Conservation (phyloP, 2,888 invertebrate species). For the Myopa tessellatipennis region DNA sequence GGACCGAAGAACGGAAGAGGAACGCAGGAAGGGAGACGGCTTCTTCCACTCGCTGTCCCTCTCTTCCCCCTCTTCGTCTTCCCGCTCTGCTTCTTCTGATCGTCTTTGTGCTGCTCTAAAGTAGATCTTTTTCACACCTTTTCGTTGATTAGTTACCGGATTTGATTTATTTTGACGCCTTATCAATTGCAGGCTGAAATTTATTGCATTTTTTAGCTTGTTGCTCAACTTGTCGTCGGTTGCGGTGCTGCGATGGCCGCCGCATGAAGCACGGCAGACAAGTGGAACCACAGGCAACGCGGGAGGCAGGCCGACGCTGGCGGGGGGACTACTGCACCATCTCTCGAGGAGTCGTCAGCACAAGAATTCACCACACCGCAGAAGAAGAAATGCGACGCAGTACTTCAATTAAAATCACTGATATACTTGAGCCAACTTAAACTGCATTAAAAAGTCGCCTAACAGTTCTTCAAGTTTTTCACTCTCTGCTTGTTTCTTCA, state of each 20-base stretch:
- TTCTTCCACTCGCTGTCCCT: constrained; percentile 8
- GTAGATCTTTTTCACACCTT: constrained; percentile 49
- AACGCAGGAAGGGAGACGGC: constrained; percentile 42
- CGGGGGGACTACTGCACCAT: too few relatives aligned
- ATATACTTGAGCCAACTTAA: not conserved
- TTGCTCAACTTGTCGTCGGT: not conserved
- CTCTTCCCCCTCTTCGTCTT: not conserved
- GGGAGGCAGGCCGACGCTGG: not conserved
- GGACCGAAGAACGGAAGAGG: constrained; percentile 27
- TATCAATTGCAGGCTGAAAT: constrained; percentile 67
- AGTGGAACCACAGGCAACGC: not conserved
- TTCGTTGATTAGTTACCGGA: constrained; percentile 53
- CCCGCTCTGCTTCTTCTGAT: too few relatives aligned
- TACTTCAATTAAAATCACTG: not conserved
- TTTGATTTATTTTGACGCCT: constrained; percentile 69
- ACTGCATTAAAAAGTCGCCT: not conserved
- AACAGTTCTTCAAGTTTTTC: not conserved
- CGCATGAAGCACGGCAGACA: not conserved
- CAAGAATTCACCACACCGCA: not conserved
- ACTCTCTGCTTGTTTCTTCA: not conserved
- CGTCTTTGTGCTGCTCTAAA: not conserved
- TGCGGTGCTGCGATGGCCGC: not conserved
- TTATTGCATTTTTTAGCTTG: constrained; percentile 63
- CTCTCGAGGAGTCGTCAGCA: not conserved
- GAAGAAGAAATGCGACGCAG: not conserved